Conservation (phyloP, 1,140 invertebrate species). For the Drosophila santomea region DNA sequence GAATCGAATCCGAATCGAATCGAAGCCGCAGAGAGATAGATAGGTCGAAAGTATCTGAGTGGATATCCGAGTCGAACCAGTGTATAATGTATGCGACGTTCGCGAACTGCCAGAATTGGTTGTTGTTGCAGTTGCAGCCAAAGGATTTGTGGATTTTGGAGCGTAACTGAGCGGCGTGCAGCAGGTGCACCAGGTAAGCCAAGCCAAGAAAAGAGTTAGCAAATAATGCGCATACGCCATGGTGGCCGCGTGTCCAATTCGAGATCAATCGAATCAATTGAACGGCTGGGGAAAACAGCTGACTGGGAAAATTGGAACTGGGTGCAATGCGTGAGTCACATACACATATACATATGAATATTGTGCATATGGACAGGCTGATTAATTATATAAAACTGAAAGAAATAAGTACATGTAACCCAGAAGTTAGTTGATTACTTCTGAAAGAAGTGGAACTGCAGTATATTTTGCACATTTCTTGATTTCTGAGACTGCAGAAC, state of each 20-base stretch:
- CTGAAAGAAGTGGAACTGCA: neutral
- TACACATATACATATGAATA: neutral
- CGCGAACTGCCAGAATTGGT: slow-evolving; percentile 75
- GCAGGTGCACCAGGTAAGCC: slow-evolving; percentile 72
- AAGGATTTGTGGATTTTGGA: slow-evolving; percentile 84
- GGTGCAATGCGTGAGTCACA: slow-evolving; percentile 10
- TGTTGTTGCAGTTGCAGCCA: slow-evolving; percentile 82
- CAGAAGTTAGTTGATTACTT: neutral
- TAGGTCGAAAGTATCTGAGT: slow-evolving; percentile 28
- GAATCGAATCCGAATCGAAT: neutral
- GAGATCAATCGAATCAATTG: slow-evolving; percentile 44
- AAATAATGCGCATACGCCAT: slow-evolving; percentile 67
- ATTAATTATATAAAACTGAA: slow-evolving; percentile 15
- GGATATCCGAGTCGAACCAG: slow-evolving; percentile 25
- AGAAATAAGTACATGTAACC: neutral
- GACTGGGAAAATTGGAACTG: slow-evolving; percentile 33
- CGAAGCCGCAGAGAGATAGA: slow-evolving; percentile 6
- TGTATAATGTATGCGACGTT: slow-evolving; percentile 78
- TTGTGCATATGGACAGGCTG: neutral
- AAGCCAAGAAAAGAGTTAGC: neutral
- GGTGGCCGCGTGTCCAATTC: slow-evolving; percentile 64
- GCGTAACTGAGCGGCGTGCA: slow-evolving; percentile 56
- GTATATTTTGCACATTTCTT: too few relatives aligned
- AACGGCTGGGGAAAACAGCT: slow-evolving; percentile 27
- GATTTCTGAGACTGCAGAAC: too few relatives aligned